Evolutionary conservation across 1,140 invertebrate genomes (phyloP), one percentile per base, ranked within the genome.

Genomic region (Ridgeia piscesae): DNA sequence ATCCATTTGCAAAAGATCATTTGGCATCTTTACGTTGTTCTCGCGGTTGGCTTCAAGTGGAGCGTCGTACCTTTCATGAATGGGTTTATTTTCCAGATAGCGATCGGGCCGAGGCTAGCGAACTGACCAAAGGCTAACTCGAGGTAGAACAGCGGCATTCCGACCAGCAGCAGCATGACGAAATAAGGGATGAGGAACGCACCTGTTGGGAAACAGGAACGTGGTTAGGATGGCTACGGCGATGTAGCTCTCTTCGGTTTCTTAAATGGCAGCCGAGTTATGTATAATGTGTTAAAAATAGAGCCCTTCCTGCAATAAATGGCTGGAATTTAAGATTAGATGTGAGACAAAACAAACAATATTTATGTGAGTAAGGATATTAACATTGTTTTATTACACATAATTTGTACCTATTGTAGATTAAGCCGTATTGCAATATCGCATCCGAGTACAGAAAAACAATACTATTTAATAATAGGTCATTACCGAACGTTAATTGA

Each of bases 11-110:
- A 42, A 42, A 42, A 11, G 42, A 6, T 42, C 42, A 42, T 42
- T 42, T 42, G 42, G 11, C 11, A 42, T 42, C 4, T 6, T 42
- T 42, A 4, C 11, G 11, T 42, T 6, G 58, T 77, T 77, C 58
- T 31, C 58, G 17, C 58, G 11, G 11, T 77, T 77, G 58, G 2
- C 17, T 21, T 21, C 58, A 4, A 77, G 58, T 21, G 17, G 27
- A 77, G 58, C 58, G 58, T 21, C 89, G 34, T 35, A 99, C 95
- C 95, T 94, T 95, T 94, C 93, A 95, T 95, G 58, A 95, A 91
- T 34, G 95, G 95, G 33, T 93, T 94, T 0, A 95, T 93, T 50
- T 92, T 94, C 95, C 95, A 96, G n/a, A 95, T 94, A 33, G 94
- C 94, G 2, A 95, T 95, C 8, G 94, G 94, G 34, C 94, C 94